A percentile compares a stretch with the other conserved stretches of the same genome.
These are phyloP conservation scores for Watsonalla cultraria DNA, from an alignment of 2,888 invertebrate species.

Conservation along the genomic window DNA sequence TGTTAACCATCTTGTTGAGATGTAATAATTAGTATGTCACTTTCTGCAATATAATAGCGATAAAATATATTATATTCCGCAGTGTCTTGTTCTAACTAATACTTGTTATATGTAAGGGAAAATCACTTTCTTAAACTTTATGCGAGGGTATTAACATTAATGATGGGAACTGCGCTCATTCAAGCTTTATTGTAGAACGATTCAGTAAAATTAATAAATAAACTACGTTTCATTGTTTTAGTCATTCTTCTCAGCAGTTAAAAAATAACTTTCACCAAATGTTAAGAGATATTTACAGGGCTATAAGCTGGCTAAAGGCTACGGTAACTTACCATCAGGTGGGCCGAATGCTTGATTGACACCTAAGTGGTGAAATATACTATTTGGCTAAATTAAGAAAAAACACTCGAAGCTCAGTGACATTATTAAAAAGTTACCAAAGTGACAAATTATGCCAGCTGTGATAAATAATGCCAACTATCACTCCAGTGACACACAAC, in stretches of 20 bases:
- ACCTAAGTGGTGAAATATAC: constrained; percentile 35
- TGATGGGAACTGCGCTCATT: neutral
- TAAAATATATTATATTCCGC: neutral
- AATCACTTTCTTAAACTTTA: neutral
- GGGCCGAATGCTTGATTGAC: too few species aligned
- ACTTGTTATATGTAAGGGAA: neutral
- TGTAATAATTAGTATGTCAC: neutral
- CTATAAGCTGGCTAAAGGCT: too few species aligned
- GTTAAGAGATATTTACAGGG: too few species aligned
- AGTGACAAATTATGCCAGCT: neutral
- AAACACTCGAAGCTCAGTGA: neutral
- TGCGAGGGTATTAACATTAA: neutral
- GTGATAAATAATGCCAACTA: neutral
- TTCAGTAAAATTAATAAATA: neutral
- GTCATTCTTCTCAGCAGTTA: neutral
- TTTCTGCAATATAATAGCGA: neutral
- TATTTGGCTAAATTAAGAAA: constrained; percentile 18
- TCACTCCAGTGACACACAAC: neutral
- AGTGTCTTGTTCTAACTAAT: too few species aligned
- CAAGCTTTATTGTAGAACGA: neutral
- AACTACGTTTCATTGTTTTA: neutral
- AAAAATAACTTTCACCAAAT: neutral
- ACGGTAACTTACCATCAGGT: too few species aligned
- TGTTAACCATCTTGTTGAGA: too few species aligned
- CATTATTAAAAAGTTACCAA: neutral